phyloP scores from a whole-genome alignment of 2,888 invertebrate genomes.

The Ceriagrion tenellum region DNA sequence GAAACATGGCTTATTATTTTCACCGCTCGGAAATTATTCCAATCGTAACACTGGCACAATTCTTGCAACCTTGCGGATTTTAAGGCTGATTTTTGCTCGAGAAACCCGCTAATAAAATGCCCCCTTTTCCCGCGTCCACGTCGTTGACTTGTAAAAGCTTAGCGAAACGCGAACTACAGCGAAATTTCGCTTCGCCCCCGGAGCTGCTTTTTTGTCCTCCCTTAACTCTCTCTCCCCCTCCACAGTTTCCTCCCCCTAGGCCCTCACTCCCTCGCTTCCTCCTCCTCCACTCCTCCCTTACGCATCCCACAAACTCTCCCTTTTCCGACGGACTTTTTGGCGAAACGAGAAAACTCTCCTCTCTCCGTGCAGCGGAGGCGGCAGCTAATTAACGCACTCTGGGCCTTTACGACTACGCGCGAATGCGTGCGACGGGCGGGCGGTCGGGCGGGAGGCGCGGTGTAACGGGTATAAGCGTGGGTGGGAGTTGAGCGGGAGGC shows the following conservation, averaged over 20 bases:
- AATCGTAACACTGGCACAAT: conserved; percentile 15
- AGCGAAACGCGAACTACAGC: background rate
- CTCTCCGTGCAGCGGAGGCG: conserved; percentile 38
- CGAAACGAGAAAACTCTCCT: conserved; percentile 32
- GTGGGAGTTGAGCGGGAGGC: background rate
- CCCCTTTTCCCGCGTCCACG: background rate
- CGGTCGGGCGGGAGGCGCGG: background rate
- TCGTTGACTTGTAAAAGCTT: conserved; percentile 23
- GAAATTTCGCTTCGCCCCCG: background rate
- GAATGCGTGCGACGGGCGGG: conserved; percentile 33
- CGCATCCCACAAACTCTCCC: background rate
- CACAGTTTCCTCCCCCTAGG: background rate
- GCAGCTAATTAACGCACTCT: conserved; percentile 58
- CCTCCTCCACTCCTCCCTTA: background rate
- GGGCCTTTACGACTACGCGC: conserved; percentile 39
- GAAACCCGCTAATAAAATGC: background rate
- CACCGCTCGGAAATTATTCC: background rate
- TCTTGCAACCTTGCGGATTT: background rate
- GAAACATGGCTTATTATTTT: background rate
- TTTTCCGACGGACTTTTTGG: conserved; percentile 10
- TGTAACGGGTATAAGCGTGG: background rate
- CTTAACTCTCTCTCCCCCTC: background rate
- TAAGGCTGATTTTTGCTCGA: background rate
- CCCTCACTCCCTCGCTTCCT: background rate
- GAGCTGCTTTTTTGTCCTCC: background rate